phyloP scores from a whole-genome alignment of 2,113 vertebrate genomes.

The Eptesicus fuscus region DNA sequence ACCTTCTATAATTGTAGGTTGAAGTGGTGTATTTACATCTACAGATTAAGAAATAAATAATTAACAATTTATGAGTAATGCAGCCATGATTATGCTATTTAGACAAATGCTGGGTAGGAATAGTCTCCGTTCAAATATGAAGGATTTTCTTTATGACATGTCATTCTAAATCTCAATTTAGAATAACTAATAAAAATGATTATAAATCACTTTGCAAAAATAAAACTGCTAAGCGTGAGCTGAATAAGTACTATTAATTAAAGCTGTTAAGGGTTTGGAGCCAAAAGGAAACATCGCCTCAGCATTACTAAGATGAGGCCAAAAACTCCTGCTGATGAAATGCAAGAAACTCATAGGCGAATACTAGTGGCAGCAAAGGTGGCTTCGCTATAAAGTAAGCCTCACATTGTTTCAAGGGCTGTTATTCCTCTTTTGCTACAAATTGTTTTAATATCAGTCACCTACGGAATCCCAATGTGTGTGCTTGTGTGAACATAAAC shows the following conservation, averaged over 20 bases:
- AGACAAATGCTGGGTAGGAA: slow-evolving; percentile 39
- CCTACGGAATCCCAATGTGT: neutral
- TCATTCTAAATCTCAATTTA: slow-evolving; percentile 59
- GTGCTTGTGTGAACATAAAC: neutral
- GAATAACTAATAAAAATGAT: slow-evolving; percentile 66
- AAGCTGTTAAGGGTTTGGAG: slow-evolving; percentile 30
- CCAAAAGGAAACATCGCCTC: slow-evolving; percentile 39
- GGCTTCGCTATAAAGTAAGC: neutral
- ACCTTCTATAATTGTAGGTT: slow-evolving; percentile 70
- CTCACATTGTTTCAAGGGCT: neutral
- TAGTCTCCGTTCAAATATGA: slow-evolving; percentile 1
- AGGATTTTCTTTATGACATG: slow-evolving; percentile 54
- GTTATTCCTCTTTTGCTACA: neutral
- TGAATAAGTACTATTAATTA: slow-evolving; percentile 61
- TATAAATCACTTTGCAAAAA: slow-evolving; percentile 67
- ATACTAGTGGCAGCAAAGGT: neutral
- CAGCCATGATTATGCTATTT: slow-evolving; percentile 26
- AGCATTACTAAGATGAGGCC: slow-evolving; percentile 40
- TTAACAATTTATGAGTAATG: slow-evolving; percentile 45
- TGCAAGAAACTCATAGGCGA: neutral
- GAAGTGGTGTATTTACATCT: slow-evolving; percentile 48
- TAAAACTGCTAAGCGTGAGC: slow-evolving; percentile 60
- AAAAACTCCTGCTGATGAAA: slow-evolving; percentile 24
- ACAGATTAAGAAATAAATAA: slow-evolving; percentile 69
- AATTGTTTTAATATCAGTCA: slow-evolving; percentile 8